Base-by-base conservation (phyloP, 1,140 invertebrate genomes). In the Dreissena polymorpha region DNA sequence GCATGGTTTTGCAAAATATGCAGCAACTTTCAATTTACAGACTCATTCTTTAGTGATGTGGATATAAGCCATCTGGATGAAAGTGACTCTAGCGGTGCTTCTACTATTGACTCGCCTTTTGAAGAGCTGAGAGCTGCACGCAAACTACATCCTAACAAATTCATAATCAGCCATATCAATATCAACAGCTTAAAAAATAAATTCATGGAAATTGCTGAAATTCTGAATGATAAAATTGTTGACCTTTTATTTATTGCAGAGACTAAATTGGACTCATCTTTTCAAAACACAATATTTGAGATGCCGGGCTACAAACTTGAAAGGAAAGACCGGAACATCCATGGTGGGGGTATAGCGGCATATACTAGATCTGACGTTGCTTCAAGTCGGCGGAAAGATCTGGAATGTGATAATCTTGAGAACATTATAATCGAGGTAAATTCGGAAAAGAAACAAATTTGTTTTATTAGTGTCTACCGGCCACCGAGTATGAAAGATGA, bases 351-450 rank as follows among this genome's bases (percentile, higher is more conserved):
- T 12, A 5, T 77, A 50, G 64, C 74, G 10, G 14, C 63, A 8
- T 77, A 29, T n/a, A 77, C 65, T 7, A 13, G 63, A 18, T 6
- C 63, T 27, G 74, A 77, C 12, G 65, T 77, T n/a, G 25, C 74
- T 65, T 23, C 64, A 12, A 12, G 74, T 10, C 12, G 74, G 50
- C 23, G 74, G 49, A 65, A 50, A 67, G 29, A 77, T 49, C 10
- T 74, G 16, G 27, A 69, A n/a, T 21, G 50, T n/a, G 10, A 74
- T 63, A 10, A 63, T 39, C 13, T 77, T 29, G 74, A 77, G 55
- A 78, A 78, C 25, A 68, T 78, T 69, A 16, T 0, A 14, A 53
- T 23, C 27, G 76, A 69, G 23, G 67, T 78, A 69, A 78, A 10
- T 78, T 55, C 68, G 39, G 55, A 78, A 18, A 78, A 78, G 29